Base-by-base conservation (phyloP, 2,113 vertebrate genomes). In the Halichoerus grypus region DNA sequence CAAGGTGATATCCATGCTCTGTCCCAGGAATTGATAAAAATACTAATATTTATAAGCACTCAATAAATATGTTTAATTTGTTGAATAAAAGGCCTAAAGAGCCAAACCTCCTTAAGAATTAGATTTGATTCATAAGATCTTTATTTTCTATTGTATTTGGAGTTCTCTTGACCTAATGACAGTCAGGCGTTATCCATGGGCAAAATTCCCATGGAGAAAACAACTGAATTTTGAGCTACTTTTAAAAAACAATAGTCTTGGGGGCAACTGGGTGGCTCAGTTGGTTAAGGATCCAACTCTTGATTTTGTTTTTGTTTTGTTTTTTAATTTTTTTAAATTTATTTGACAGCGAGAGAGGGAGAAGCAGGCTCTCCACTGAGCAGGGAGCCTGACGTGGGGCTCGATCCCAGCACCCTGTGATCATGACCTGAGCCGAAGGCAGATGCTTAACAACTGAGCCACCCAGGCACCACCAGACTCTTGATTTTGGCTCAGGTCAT, bases 111-210 rank as follows among this genome's bases (percentile, higher is more conserved):
- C 31, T 76, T 74, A 93, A 59, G 14, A 11, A 81, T 86, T 92
- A 63, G 28, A 53, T 59, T 39, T 81, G 21, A 81, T 55, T 92
- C 39, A 46, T 59, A 81, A 79, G 11, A 81, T 74, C 36, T 86
- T 96, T 87, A 61, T 93, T 94, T 92, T 89, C 55, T 86, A 90
- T 21, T 81, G 14, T 69, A 86, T 86, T 82, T 93, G 15, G 22
- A 89, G 33, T 65, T 86, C 22, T 95, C 13, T 80, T 85, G 57
- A 9, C n/a, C 71, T 53, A 81, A 67, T 61, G 28, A 61, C 57
- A 74, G 22, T 36, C 80, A 11, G 49, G 28, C 81, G 28, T 72
- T 90, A 86, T 69, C 79, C 49, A 36, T 16, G 14, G 57, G 24
- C 74, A 93, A 82, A 84, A 72, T 42, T 59, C 18, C 33, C 49